phyloP scores from a whole-genome alignment of 2,113 vertebrate species.

The Dasyprocta punctata region DNA sequence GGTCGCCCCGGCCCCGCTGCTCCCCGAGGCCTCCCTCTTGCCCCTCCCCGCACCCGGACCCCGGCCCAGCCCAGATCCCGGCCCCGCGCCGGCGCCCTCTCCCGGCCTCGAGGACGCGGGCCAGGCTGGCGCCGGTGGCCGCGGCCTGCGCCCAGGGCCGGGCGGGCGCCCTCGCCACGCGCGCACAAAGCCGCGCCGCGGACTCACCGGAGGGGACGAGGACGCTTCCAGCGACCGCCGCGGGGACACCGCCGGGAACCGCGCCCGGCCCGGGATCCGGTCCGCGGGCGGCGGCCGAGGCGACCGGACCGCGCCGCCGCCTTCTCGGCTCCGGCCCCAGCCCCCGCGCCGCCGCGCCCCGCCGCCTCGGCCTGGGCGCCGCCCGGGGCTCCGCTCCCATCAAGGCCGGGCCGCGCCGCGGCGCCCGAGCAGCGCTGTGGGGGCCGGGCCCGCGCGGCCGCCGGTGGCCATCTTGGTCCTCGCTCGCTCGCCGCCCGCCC shows the following conservation, averaged over 20 bases:
- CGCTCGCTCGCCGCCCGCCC: conserved; percentile 72
- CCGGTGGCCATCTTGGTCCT: conserved; percentile 86
- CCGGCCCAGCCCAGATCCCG: not conserved
- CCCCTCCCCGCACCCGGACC: not conserved
- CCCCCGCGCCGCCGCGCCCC: conserved; percentile 52
- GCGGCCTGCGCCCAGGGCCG: conserved; percentile 67
- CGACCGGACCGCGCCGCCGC: conserved; percentile 70
- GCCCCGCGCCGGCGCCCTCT: conserved; percentile 57
- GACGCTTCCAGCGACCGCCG: not conserved
- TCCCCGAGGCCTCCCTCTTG: not conserved
- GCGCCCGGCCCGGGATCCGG: not conserved
- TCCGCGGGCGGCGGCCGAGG: conserved; percentile 41
- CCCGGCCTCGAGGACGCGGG: conserved; percentile 54
- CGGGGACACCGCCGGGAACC: not conserved
- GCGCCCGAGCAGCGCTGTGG: conserved; percentile 67
- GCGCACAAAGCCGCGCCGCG: conserved; percentile 57
- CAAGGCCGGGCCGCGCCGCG: conserved; percentile 77
- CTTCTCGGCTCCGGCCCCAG: conserved; percentile 20
- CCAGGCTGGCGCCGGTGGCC: not conserved
- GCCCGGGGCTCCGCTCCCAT: conserved; percentile 71
- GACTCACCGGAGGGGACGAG: not conserved
- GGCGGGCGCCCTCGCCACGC: conserved; percentile 52
- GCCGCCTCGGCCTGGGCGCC: conserved; percentile 74
- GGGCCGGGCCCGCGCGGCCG: conserved; percentile 77
- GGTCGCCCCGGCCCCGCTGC: not conserved